These are phyloP conservation scores for Tretioscincus oriximinensis DNA, from an alignment of 2,113 vertebrate genomes.

Conservation along the genomic window DNA sequence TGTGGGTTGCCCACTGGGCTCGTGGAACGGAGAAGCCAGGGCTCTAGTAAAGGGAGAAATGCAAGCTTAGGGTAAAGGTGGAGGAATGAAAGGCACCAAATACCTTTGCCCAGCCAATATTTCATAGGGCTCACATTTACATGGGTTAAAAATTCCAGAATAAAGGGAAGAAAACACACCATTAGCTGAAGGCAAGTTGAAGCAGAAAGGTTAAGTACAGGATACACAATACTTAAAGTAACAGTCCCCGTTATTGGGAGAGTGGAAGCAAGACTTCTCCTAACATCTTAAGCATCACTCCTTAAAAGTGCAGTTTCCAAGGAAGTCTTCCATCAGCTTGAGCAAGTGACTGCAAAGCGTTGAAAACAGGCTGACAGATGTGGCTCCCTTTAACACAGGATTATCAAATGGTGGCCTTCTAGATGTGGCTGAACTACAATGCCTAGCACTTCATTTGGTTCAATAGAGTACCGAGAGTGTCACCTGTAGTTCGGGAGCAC, in stretches of 20 bases:
- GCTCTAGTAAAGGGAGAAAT: constrained; percentile 71
- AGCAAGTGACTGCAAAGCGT: neutral
- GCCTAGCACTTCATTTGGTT: neutral
- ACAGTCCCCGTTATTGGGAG: no score
- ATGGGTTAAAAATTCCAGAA: neutral
- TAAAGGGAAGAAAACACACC: neutral
- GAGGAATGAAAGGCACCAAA: neutral
- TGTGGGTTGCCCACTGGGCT: constrained; percentile 96
- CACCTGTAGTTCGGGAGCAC: neutral
- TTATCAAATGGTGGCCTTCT: neutral
- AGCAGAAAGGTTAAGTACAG: neutral
- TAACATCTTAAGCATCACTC: neutral
- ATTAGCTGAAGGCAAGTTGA: neutral
- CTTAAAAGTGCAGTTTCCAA: neutral
- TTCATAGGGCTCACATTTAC: neutral
- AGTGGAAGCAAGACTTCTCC: no score
- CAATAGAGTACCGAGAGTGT: neutral
- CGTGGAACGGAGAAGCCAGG: constrained; percentile 92
- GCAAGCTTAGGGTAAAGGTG: neutral
- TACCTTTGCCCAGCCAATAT: neutral
- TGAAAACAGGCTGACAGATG: neutral
- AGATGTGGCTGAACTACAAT: neutral
- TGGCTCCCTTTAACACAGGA: no score
- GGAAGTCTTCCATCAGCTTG: neutral
- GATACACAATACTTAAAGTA: no score